Conservation (phyloP, 2,888 invertebrate genomes). For the Megaustenia siamemsis region DNA sequence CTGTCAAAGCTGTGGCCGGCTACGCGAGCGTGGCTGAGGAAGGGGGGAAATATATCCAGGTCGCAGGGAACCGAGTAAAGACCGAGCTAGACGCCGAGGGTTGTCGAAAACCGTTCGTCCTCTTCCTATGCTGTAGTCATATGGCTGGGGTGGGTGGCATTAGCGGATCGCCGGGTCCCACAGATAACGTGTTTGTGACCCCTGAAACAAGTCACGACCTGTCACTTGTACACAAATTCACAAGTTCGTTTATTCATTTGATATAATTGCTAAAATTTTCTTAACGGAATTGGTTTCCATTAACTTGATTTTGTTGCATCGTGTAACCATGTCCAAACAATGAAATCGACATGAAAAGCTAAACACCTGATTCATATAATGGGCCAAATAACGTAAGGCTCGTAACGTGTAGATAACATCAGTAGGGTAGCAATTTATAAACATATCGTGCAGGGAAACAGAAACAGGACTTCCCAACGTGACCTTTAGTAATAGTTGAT, state of each 20-base stretch:
- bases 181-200: conserved; percentile 12
- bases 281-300: no score
- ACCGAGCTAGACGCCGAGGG: not conserved
- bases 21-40: no score
- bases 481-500: not conserved
- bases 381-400: not conserved
- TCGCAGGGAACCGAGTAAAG: no score
- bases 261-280: not conserved
- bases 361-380: conserved; percentile 11
- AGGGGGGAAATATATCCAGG: no score
- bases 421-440: not conserved
- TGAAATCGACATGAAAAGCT: not conserved
- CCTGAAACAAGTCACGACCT: not conserved
- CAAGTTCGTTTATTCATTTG: not conserved
- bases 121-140: not conserved
- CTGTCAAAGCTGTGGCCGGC: no score
- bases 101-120: not conserved
- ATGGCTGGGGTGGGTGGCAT: not conserved
- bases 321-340: not conserved
- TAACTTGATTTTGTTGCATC: not conserved
- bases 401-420: not conserved
- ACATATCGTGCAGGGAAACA: not conserved
- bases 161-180: not conserved
- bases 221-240: not conserved
- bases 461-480: not conserved